Percentiles rank a stretch among this genome's conserved stretches.
phyloP scores from a whole-genome alignment of 2,888 invertebrate species.

The Agapetus fuscipes region DNA sequence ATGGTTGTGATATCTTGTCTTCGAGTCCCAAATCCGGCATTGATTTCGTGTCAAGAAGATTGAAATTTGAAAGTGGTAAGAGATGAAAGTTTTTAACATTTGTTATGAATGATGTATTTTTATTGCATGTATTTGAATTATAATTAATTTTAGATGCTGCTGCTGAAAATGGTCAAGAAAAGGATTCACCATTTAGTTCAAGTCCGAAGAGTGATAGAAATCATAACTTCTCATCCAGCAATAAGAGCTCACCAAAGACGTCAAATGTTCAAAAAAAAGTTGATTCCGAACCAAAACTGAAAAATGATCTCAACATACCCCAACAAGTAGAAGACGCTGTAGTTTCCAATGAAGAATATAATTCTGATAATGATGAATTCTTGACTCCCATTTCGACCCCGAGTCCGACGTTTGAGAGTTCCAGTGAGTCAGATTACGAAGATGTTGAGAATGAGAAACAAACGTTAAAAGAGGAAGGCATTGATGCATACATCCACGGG shows the following conservation, averaged over 20 bases:
- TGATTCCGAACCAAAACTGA: background rate
- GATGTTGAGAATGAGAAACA: no score
- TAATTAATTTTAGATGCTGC: slow-evolving; percentile 4
- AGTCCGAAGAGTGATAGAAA: slow-evolving; percentile 12
- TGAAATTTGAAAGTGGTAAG: slow-evolving; percentile 33
- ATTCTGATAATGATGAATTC: slow-evolving; percentile 38
- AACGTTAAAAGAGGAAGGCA: slow-evolving; percentile 40
- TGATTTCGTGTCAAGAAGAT: slow-evolving; percentile 28
- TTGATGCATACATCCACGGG: slow-evolving; percentile 58
- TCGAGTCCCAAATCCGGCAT: slow-evolving; percentile 36
- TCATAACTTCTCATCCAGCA: slow-evolving; percentile 5
- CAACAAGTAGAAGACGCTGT: slow-evolving; percentile 18
- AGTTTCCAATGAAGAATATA: slow-evolving; percentile 36
- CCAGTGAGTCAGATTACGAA: slow-evolving; percentile 31
- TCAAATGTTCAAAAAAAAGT: background rate
- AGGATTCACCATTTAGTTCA: background rate
- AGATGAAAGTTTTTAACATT: background rate
- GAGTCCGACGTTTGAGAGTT: slow-evolving; percentile 22
- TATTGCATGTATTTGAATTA: background rate
- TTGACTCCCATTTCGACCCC: slow-evolving; percentile 53
- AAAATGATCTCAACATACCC: background rate
- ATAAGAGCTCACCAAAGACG: background rate
- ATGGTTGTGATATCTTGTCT: slow-evolving; percentile 25
- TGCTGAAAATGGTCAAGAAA: background rate
- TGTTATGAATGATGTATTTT: background rate